A percentile compares a stretch with the other conserved stretches of the same genome.
Evolutionary conservation across 2,888 invertebrate species (phyloP).

Genomic region (Philopedon plagiatum): DNA sequence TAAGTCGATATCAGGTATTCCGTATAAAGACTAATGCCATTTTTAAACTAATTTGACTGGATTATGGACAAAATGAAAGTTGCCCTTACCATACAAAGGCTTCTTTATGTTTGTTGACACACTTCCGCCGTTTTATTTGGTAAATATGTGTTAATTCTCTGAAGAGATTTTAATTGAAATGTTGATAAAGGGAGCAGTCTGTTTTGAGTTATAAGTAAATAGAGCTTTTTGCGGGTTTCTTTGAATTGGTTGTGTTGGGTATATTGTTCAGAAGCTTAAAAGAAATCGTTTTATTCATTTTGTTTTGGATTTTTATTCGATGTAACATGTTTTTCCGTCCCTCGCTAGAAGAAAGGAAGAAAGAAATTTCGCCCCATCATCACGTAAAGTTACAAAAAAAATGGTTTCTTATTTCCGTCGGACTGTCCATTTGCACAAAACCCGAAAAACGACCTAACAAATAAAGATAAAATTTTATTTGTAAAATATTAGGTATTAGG

Average conservation of each 20-base stretch:
- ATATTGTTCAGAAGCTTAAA: background rate
- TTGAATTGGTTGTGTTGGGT: background rate
- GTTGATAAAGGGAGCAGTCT: background rate
- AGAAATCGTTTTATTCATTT: background rate
- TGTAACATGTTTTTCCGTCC: background rate
- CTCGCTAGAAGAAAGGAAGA: background rate
- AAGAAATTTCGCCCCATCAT: too few species aligned
- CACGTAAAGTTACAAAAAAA: too few species aligned
- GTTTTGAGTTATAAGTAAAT: background rate
- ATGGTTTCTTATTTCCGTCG: too few species aligned
- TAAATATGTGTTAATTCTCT: slow-evolving; percentile 15
- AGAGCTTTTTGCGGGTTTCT: background rate
- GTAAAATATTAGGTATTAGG: too few species aligned
- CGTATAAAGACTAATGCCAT: too few species aligned
- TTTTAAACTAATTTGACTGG: background rate
- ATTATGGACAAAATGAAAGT: slow-evolving; percentile 11
- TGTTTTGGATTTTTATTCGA: background rate
- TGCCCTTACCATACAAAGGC: slow-evolving; percentile 11
- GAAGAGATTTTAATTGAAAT: slow-evolving; percentile 17
- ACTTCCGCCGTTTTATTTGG: slow-evolving; percentile 6
- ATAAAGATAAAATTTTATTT: too few species aligned
- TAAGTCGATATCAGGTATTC: too few species aligned
- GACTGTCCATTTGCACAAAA: too few species aligned
- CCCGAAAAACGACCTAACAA: too few species aligned
- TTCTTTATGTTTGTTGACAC: slow-evolving; percentile 21